Conservation (phyloP, 2,888 invertebrate genomes). For the Nudaria mundana region DNA sequence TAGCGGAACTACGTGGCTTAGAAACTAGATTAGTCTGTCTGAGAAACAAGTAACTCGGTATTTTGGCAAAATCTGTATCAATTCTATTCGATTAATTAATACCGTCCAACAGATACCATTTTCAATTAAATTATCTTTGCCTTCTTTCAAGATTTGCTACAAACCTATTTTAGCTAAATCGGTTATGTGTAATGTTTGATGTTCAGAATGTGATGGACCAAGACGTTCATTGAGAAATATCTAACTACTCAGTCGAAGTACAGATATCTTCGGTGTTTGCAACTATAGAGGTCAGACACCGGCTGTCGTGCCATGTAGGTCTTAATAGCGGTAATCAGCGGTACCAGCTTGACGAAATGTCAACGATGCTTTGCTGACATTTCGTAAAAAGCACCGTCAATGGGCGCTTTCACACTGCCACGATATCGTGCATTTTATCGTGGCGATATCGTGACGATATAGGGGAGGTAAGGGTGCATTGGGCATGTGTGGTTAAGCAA, state of each 20-base stretch:
- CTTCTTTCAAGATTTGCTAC: too few relatives aligned
- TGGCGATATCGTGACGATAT: too few relatives aligned
- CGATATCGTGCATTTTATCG: too few relatives aligned
- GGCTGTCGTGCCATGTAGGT: slow-evolving; percentile 1
- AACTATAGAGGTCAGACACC: slow-evolving; percentile 1
- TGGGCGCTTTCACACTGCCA: too few relatives aligned
- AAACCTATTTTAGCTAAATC: too few relatives aligned
- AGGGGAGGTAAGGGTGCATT: too few relatives aligned
- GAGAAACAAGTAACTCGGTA: neutral
- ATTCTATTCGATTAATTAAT: neutral
- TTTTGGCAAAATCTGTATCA: neutral
- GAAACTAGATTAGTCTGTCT: neutral
- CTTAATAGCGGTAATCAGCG: slow-evolving; percentile 3
- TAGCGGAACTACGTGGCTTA: neutral
- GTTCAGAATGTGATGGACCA: too few relatives aligned
- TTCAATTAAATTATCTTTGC: too few relatives aligned
- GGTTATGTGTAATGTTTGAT: too few relatives aligned
- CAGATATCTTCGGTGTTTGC: slow-evolving; percentile 3
- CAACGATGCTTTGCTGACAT: slow-evolving; percentile 6
- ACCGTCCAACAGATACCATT: too few relatives aligned
- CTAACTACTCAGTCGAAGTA: neutral
- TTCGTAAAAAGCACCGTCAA: slow-evolving; percentile 7
- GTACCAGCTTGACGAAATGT: slow-evolving; percentile 6
- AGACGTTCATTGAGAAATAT: neutral
- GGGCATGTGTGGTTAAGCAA: too few relatives aligned